A percentile compares a stretch with the other conserved stretches of the same genome.
Conservation (phyloP, 2,113 vertebrate species). For the Pterocles orientalis region DNA sequence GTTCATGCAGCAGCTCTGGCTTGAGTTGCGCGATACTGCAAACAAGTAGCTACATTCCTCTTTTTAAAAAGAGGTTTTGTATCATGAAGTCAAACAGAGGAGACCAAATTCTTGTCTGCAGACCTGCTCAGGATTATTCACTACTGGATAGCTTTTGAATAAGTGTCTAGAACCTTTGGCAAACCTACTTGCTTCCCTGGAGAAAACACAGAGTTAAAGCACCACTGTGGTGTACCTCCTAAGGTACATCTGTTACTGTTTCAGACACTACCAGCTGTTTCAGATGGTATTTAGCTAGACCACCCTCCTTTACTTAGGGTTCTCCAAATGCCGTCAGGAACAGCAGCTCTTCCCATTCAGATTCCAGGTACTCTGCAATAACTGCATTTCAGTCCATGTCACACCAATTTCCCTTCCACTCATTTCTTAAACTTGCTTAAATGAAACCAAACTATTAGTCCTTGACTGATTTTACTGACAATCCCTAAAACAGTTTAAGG, state of each 20-base stretch:
- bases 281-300: background rate
- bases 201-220: background rate
- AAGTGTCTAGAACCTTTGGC: background rate
- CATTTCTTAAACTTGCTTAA: background rate
- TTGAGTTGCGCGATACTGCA: background rate
- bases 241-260: background rate
- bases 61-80: background rate
- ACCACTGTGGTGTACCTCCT: background rate
- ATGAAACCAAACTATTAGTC: background rate
- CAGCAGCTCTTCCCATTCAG: background rate
- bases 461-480: background rate
- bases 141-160: background rate
- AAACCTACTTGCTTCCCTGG: background rate
- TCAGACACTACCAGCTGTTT: background rate
- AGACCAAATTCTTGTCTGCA: background rate
- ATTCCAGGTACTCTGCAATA: background rate
- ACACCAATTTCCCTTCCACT: background rate
- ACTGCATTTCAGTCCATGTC: background rate
- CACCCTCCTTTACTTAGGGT: background rate
- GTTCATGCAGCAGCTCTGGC: constrained; percentile 5
- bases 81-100: background rate
- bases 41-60: background rate
- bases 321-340: background rate
- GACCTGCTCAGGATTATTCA: background rate
- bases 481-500: background rate